phyloP scores from a whole-genome alignment of 2,888 invertebrate species.

The Conomelus anceps region DNA sequence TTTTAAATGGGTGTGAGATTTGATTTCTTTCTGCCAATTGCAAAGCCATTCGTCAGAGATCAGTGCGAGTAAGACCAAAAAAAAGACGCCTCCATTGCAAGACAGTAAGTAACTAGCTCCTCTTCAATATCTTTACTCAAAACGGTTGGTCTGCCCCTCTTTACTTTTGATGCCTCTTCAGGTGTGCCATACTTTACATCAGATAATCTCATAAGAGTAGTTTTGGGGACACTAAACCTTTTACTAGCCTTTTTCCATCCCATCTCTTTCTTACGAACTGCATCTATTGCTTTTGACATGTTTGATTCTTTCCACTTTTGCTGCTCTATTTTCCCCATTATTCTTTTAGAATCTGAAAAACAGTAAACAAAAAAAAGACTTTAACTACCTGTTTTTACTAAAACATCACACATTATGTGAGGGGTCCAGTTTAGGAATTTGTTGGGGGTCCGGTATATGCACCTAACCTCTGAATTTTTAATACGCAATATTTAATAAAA shows the following conservation, averaged over 20 bases:
- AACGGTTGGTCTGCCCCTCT: constrained; percentile 19
- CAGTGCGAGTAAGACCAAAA: constrained; percentile 22
- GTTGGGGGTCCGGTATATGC: background rate
- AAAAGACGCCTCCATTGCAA: constrained; percentile 25
- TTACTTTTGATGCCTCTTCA: constrained; percentile 15
- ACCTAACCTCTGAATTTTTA: background rate
- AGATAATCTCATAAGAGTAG: constrained; percentile 14
- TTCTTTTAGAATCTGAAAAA: background rate
- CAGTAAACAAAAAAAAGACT: background rate
- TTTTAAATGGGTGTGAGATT: too few species aligned
- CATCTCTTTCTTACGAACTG: constrained; percentile 20
- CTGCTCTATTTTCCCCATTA: background rate
- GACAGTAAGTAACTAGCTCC: constrained; percentile 22
- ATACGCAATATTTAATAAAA: background rate
- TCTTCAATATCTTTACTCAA: constrained; percentile 20
- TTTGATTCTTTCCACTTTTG: constrained; percentile 12
- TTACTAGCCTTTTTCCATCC: constrained; percentile 22
- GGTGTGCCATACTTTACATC: constrained; percentile 18
- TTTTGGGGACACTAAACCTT: constrained; percentile 8
- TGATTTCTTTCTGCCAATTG: too few species aligned
- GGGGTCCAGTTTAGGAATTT: background rate
- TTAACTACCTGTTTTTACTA: background rate
- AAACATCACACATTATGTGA: background rate
- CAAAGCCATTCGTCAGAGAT: constrained; percentile 22
- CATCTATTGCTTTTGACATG: constrained; percentile 21